phyloP scores from a whole-genome alignment of 2,113 vertebrate genomes.

The Chlorocebus sabaeus region DNA sequence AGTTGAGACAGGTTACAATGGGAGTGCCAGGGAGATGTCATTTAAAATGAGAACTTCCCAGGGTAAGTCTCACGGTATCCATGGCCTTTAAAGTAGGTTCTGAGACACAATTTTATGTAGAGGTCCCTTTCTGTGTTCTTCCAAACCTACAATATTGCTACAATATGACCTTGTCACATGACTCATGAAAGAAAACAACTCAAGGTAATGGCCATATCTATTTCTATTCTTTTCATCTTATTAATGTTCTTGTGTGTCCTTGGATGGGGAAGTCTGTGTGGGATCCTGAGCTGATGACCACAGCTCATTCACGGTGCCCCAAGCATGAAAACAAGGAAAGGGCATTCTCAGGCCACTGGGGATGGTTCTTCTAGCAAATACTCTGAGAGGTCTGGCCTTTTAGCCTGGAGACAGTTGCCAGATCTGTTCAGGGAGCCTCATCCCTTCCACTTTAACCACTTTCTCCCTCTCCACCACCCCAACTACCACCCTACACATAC shows the following conservation, averaged over 20 bases:
- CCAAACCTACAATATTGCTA: background rate
- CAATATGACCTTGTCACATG: background rate
- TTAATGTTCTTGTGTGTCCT: background rate
- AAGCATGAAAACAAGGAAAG: background rate
- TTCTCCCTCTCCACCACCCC: background rate
- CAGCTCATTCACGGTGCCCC: accelerated
- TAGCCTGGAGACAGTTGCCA: background rate
- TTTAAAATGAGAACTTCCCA: background rate
- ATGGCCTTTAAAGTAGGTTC: background rate
- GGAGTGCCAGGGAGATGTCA: accelerated
- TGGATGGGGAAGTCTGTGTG: no score
- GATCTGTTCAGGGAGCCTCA: background rate
- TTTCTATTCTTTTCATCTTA: background rate
- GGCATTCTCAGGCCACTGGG: accelerated
- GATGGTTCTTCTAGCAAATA: background rate
- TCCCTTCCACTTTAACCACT: background rate
- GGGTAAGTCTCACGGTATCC: background rate
- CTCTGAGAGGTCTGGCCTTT: background rate
- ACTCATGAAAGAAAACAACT: background rate
- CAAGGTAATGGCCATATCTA: background rate
- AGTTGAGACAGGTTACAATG: background rate
- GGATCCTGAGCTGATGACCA: background rate
- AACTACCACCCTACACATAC: background rate
- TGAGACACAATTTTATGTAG: background rate
- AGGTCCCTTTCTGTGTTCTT: background rate